phyloP scores from a whole-genome alignment of 2,113 vertebrate genomes.

The Caloenas nicobarica region DNA sequence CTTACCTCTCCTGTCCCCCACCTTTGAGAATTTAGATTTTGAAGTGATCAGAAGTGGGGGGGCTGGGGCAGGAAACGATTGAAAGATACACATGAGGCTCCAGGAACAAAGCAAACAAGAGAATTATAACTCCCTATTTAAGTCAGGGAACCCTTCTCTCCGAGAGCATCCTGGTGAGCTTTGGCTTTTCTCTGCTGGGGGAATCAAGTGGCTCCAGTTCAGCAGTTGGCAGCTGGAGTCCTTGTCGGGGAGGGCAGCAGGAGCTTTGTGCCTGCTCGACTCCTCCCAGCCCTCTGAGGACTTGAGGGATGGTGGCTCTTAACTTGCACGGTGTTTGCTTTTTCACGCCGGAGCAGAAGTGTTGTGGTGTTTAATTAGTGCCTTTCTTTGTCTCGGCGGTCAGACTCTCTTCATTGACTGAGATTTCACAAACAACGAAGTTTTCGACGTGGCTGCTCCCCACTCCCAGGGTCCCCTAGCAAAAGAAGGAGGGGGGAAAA shows the following conservation, averaged over 20 bases:
- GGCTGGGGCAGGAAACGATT: rapidly evolving
- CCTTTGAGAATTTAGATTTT: not conserved
- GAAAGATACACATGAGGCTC: not conserved
- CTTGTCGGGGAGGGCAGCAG: not conserved
- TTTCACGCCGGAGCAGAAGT: rapidly evolving
- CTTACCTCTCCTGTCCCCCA: not conserved
- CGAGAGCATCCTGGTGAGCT: rapidly evolving
- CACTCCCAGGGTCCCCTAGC: not conserved
- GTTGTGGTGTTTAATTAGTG: not conserved
- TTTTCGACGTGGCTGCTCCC: not conserved
- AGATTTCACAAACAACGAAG: not conserved
- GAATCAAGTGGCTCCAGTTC: not conserved
- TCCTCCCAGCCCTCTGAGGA: not conserved
- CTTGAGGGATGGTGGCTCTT: not conserved
- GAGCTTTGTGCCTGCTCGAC: not conserved
- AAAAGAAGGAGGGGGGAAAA: not conserved
- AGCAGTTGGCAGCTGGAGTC: not conserved
- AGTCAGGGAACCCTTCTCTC: not conserved
- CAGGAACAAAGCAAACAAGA: not conserved
- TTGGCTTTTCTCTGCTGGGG: not conserved
- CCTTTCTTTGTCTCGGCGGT: not conserved
- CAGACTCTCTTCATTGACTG: not conserved
- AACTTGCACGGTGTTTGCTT: not conserved
- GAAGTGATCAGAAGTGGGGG: not conserved
- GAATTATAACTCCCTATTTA: not conserved